phyloP scores from a whole-genome alignment of 2,797 vertebrate genomes.

The Halcyon leucocephala region DNA sequence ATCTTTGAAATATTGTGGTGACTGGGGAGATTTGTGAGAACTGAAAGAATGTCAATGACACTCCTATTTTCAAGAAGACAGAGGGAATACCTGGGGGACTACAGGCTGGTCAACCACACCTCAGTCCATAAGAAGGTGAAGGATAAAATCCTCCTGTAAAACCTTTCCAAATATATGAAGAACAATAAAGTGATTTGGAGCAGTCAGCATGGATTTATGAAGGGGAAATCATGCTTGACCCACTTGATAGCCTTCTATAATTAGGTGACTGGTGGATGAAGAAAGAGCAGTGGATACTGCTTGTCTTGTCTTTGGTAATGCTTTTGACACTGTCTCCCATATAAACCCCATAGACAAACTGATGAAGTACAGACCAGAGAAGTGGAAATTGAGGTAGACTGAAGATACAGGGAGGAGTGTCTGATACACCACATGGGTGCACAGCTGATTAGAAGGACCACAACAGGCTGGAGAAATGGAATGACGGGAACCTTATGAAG shows the following conservation, averaged over 20 bases:
- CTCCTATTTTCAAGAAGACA: not conserved
- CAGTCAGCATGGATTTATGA: not conserved
- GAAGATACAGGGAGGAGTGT: not conserved
- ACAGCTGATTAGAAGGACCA: not conserved
- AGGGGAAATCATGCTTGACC: not conserved
- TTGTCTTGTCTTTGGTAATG: not conserved
- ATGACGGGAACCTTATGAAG: not conserved
- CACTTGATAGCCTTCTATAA: not conserved
- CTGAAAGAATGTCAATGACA: not conserved
- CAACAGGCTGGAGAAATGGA: not conserved
- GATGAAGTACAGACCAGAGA: not conserved
- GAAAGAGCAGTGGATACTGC: not conserved
- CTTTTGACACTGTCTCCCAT: not conserved
- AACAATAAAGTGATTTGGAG: not conserved
- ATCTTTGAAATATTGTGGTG: not conserved
- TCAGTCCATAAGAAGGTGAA: not conserved
- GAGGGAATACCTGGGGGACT: not conserved
- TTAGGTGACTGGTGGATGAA: not conserved
- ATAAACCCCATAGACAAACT: not conserved
- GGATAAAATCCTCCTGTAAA: not conserved
- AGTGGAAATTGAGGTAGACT: not conserved
- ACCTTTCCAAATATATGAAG: not conserved
- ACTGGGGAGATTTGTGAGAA: not conserved
- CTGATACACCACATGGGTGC: not conserved
- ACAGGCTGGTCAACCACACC: not conserved